Evolutionary conservation across 2,797 vertebrate species (phyloP).

Genomic region (Novumbra hubbsi): DNA sequence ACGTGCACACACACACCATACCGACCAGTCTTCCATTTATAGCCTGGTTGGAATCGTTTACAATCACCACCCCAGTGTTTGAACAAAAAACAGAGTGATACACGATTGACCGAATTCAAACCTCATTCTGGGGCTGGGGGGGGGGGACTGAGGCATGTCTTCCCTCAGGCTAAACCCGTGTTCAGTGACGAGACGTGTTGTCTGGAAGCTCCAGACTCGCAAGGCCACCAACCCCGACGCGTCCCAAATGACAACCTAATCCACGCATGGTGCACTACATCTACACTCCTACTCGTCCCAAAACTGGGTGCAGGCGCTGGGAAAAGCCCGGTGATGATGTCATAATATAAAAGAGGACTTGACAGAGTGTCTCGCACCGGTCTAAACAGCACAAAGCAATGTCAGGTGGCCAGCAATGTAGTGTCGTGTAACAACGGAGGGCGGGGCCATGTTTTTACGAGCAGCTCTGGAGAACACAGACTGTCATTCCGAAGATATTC

Average conservation of each 20-base stretch:
- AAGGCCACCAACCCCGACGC: too few relatives aligned
- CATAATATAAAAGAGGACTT: constrained; percentile 14
- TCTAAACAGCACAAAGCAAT: not conserved
- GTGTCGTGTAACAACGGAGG: not conserved
- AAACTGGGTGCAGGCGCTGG: not conserved
- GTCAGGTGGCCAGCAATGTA: not conserved
- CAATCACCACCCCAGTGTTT: too few relatives aligned
- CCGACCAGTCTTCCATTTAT: constrained; percentile 2
- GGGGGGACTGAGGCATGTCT: too few relatives aligned
- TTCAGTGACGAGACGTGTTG: too few relatives aligned
- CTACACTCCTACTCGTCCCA: too few relatives aligned
- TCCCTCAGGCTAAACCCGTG: too few relatives aligned
- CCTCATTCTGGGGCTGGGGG: too few relatives aligned
- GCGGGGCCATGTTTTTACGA: not conserved
- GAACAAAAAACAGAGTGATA: too few relatives aligned
- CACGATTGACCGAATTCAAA: too few relatives aligned
- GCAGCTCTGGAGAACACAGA: not conserved
- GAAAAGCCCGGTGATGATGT: constrained; percentile 41
- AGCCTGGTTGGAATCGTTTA: not conserved
- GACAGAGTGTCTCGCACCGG: constrained; percentile 8
- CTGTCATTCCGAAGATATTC: not conserved
- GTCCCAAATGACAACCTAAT: too few relatives aligned
- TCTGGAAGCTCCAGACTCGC: too few relatives aligned
- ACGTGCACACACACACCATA: not conserved
- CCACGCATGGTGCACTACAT: too few relatives aligned